Conservation (phyloP, 2,797 vertebrate genomes). For the Nyctalus aviator region DNA sequence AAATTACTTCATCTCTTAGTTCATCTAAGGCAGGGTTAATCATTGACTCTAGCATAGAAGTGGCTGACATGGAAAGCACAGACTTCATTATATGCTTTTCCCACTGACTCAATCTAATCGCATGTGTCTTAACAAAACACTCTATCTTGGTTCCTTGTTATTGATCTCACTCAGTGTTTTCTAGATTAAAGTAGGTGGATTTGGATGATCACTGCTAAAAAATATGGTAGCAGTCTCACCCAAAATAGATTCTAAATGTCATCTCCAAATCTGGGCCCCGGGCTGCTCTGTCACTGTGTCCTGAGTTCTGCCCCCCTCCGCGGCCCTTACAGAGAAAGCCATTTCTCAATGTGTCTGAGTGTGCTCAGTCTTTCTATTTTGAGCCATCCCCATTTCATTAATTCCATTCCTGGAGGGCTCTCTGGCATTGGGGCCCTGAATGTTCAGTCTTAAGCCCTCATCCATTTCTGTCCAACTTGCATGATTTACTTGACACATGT, state of each 20-base stretch:
- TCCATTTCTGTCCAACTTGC: background rate
- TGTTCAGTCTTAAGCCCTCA: background rate
- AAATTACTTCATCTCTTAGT: slow-evolving; percentile 8
- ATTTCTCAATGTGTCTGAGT: background rate
- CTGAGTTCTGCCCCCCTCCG: background rate
- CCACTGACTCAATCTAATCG: background rate
- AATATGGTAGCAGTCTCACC: background rate
- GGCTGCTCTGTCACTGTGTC: background rate
- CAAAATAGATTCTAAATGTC: background rate
- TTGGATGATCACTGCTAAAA: background rate
- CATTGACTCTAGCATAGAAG: background rate
- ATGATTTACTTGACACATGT: background rate
- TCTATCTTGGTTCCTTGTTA: background rate
- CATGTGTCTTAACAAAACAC: background rate
- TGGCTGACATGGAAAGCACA: background rate
- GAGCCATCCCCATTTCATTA: background rate
- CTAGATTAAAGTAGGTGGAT: background rate
- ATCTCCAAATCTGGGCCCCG: background rate
- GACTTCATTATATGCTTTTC: background rate
- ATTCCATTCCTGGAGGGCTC: background rate
- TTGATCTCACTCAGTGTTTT: background rate
- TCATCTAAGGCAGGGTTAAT: background rate
- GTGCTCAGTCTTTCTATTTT: background rate
- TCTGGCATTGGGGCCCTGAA: background rate
- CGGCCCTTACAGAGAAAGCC: background rate